Evolutionary conservation across 2,113 vertebrate genomes (phyloP).

Genomic region (Laticauda colubrina): DNA sequence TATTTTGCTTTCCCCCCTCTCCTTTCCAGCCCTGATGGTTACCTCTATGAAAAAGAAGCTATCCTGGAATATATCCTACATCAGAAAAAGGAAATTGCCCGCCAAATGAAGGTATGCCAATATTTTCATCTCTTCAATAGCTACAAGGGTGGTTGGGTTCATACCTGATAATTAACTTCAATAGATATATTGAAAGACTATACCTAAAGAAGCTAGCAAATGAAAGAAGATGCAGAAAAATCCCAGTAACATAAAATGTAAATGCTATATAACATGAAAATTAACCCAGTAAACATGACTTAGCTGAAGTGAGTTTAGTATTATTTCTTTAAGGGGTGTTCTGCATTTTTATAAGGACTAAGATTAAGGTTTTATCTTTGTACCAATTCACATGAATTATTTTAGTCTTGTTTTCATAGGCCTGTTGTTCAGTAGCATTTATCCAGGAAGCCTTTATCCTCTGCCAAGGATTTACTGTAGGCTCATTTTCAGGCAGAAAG

Average conservation of each 20-base stretch:
- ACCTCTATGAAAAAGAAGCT: conserved; percentile 86
- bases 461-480: too few relatives aligned
- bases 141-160: neutral
- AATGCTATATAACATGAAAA: neutral
- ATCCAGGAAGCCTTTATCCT: neutral
- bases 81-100: conserved; percentile 84
- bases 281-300: neutral
- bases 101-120: conserved; percentile 82
- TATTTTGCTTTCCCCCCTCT: neutral
- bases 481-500: neutral
- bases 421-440: neutral
- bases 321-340: neutral
- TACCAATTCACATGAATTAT: neutral
- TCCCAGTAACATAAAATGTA: neutral
- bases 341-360: neutral
- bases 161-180: neutral
- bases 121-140: neutral
- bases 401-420: neutral
- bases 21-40: conserved; percentile 78
- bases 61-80: conserved; percentile 90
- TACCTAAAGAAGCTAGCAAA: neutral
- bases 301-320: neutral
- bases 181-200: neutral
- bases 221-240: neutral
- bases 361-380: neutral